Evolutionary conservation across 2,797 vertebrate genomes (phyloP).

Genomic region (Lutjanus campechanus): DNA sequence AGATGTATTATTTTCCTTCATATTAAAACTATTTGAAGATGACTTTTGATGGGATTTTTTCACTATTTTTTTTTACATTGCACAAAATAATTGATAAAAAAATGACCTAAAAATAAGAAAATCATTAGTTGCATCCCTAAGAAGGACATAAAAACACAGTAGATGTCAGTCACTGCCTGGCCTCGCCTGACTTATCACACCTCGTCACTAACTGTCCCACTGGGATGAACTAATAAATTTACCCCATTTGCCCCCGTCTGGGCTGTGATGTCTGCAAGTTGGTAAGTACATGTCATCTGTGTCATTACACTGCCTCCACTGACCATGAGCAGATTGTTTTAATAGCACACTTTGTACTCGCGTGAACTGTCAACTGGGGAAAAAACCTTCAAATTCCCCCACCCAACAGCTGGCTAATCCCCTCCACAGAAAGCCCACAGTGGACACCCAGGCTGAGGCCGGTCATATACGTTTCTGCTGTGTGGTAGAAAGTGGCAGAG

Average conservation of each 20-base stretch:
- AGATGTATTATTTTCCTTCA: conserved; percentile 1
- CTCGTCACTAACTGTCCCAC: conserved; percentile 25
- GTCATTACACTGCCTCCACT: conserved; percentile 36
- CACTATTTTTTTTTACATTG: background rate
- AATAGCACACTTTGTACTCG: conserved; percentile 48
- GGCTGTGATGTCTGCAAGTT: conserved; percentile 40
- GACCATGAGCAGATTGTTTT: conserved; percentile 46
- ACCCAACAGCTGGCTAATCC: conserved; percentile 66
- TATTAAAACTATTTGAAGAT: background rate
- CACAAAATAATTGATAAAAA: background rate
- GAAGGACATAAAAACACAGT: background rate
- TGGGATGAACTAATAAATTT: conserved; percentile 43
- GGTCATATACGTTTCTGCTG: conserved; percentile 59
- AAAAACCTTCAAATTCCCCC: conserved; percentile 36
- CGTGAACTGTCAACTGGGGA: conserved; percentile 35
- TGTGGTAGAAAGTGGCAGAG: conserved; percentile 69
- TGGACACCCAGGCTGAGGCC: conserved; percentile 44
- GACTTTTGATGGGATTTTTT: background rate
- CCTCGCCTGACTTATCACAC: conserved; percentile 37
- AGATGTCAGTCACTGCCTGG: background rate
- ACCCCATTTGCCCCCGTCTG: conserved; percentile 42
- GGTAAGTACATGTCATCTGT: conserved; percentile 40
- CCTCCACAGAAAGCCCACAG: conserved; percentile 29
- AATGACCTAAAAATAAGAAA: background rate
- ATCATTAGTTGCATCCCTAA: background rate